Base-by-base conservation (phyloP, 2,113 vertebrate species). In the Albula goreensis region DNA sequence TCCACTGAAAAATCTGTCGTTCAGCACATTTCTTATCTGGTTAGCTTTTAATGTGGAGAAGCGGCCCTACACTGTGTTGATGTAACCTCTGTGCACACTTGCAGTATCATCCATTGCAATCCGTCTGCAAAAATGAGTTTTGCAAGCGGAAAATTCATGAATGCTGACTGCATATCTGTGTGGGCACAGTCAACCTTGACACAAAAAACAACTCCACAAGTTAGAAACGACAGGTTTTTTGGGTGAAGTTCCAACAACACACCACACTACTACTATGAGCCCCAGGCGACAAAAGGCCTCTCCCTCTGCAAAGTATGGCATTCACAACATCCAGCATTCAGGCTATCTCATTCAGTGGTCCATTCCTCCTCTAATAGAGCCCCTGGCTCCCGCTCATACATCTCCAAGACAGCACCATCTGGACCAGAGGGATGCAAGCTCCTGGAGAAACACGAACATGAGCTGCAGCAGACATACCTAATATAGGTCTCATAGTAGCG, bases 401-500 rank as follows among this genome's bases (percentile, higher is more conserved):
- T 70, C 70, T 74, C 60, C 60, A 19, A n/a, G 22, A 74, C n/a
- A 74, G n/a, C 31, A n/a, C n/a, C 70, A 31, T 74, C n/a, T n/a
- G 53, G 81, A 48, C 53, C 81, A 83, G 81, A 60, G 60, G 60
- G 48, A 19, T n/a, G 81, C 31, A 41, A 41, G 31, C 31, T 41
- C 31, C 31, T 41, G 31, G 31, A 17, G 82, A 78, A 52, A 82
- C 8, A 56, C 49, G 57, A 83, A 88, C 84, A 89, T 85, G 89
- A 19, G 85, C 86, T 83, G 85, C 89, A 88, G 87, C 86, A 85
- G 92, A 98, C 98, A 95, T 97, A 99, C 98, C 98, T 97, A 96
- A 98, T 93, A 87, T 98, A 99, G 90, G 97, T 96, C 96, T 99
- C 98, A 95, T 98, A 99, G 97, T 99, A 99, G 95, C 98, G 98